phyloP scores from a whole-genome alignment of 2,113 vertebrate species.

The Cavia aperea region DNA sequence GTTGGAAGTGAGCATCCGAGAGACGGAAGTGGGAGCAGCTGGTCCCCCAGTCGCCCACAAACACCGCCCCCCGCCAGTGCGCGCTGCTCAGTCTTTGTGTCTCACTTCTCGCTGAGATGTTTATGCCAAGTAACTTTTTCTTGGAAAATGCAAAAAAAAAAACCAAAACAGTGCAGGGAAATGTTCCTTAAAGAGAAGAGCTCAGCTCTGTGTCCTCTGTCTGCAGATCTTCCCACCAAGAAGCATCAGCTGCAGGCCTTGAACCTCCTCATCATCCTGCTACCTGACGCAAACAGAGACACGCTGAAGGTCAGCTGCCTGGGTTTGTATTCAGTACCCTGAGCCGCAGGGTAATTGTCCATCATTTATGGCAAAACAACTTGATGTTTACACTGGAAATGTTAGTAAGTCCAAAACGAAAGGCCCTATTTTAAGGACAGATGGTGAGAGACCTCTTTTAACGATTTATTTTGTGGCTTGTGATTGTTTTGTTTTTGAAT shows the following conservation, averaged over 20 bases:
- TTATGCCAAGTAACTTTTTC: conserved; percentile 42
- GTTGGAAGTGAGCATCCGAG: conserved; percentile 61
- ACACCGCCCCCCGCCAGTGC: conserved; percentile 26
- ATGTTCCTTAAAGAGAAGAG: background rate
- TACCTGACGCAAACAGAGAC: conserved; percentile 89
- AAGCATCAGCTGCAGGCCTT: conserved; percentile 93
- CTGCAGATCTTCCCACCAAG: conserved; percentile 86
- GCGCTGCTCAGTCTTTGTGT: background rate
- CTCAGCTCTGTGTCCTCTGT: conserved; percentile 61
- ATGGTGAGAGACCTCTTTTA: background rate
- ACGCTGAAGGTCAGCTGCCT: conserved; percentile 87
- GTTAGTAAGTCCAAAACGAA: background rate
- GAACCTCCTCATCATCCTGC: conserved; percentile 92
- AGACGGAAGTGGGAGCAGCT: conserved; percentile 29
- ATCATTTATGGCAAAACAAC: conserved; percentile 33
- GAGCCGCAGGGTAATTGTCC: background rate
- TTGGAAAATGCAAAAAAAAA: conserved; percentile 3
- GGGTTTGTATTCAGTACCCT: conserved; percentile 16
- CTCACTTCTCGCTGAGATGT: background rate
- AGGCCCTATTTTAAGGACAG: background rate
- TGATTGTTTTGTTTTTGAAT: background rate
- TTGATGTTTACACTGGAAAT: background rate
- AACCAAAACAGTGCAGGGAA: background rate
- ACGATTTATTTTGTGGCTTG: background rate
- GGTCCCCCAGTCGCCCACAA: conserved; percentile 50